These are phyloP conservation scores for Drosophila diplacantha DNA, from an alignment of 2,888 invertebrate species.

Conservation along the genomic window DNA sequence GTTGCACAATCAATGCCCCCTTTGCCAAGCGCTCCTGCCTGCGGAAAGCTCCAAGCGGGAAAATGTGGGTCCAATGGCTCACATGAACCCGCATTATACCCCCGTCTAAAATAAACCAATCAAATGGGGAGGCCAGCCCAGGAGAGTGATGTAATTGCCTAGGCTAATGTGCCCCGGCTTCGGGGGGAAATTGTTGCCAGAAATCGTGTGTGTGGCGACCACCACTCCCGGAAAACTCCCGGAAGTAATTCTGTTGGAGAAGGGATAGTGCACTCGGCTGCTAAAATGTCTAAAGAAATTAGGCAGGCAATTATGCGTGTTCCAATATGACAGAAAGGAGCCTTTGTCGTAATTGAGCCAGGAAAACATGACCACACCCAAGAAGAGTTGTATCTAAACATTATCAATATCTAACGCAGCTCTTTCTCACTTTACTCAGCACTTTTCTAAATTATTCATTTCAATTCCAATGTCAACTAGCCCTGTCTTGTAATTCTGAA, in stretches of 20 bases:
- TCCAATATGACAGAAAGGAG: not conserved
- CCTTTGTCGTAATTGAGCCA: not conserved
- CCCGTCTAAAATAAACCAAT: slow-evolving; percentile 33
- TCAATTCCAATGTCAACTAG: too few relatives aligned
- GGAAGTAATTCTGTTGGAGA: slow-evolving; percentile 12
- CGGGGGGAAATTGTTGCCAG: not conserved
- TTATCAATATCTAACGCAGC: too few relatives aligned
- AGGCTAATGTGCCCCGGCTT: slow-evolving; percentile 31
- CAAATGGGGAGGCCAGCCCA: slow-evolving; percentile 2
- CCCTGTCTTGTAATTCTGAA: too few relatives aligned
- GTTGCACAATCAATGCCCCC: slow-evolving; percentile 47
- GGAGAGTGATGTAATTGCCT: slow-evolving; percentile 36
- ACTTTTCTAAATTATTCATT: too few relatives aligned
- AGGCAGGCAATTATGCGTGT: not conserved
- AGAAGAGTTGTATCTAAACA: not conserved
- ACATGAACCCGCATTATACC: slow-evolving; percentile 17
- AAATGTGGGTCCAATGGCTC: slow-evolving; percentile 14
- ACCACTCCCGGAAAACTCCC: not conserved
- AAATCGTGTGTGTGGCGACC: slow-evolving; percentile 8
- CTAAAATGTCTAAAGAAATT: slow-evolving; percentile 8
- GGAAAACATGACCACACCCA: not conserved
- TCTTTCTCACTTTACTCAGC: too few relatives aligned
- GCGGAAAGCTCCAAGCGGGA: slow-evolving; percentile 8
- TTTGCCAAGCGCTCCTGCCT: not conserved
- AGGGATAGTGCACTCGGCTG: not conserved